Percentiles rank a stretch among this genome's conserved stretches.
phyloP scores from a whole-genome alignment of 2,113 vertebrate genomes.

The Oryctolagus cuniculus region mOryCun1.1 NC_091441.1:122420001-122420500 shows the following conservation, averaged over 20 bases:
- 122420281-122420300: not conserved
- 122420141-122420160: not conserved
- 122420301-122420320: not conserved
- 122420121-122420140: not conserved
- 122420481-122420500: not conserved
- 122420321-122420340: not conserved
- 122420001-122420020: too few relatives aligned
- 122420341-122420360: not conserved
- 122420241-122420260: not conserved
- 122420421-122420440: not conserved
- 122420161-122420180: not conserved
- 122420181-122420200: not conserved
- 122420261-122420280: not conserved
- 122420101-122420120: constrained; percentile 39
- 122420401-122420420: too few relatives aligned
- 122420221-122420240: not conserved
- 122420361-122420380: not conserved
- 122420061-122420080: too few relatives aligned
- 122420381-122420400: not conserved
- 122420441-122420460: not conserved
- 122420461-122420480: not conserved
- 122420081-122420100: too few relatives aligned
- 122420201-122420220: not conserved
- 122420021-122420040: too few relatives aligned
- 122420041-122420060: too few relatives aligned